Evolutionary conservation across 2,888 invertebrate genomes (phyloP), one percentile per base, ranked within the genome.

Genomic region (Cheilosia grossa): DNA sequence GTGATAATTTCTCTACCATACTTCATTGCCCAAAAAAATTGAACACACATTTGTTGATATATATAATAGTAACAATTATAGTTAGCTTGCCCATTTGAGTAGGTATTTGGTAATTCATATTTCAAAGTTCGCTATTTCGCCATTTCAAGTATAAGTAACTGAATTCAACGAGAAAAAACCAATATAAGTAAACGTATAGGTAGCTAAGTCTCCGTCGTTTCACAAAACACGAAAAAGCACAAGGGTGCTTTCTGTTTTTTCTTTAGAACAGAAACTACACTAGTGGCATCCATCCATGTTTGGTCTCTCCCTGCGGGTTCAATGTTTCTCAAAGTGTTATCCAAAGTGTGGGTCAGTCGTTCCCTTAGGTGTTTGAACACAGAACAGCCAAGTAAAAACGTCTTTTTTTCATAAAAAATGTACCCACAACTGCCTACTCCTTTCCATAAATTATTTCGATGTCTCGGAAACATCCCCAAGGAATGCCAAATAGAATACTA

Each of bases 281-380:
- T 37, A 2, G 6, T 37, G 1, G 42, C 70, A 64, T 67, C 40
- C 49, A 56, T 51, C 30, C 30, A 13, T 6, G 42, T 4, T 33
- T 15, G 9, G 7, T 17, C 13, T 24, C 21, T n/a, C 58, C 47
- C 56, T 51, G 21, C 33, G 27, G 40, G 73, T 73, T 81, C 74
- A 81, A 81, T 56, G 80, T 51, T 74, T 69, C 37, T 24, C 15
- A 67, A 56, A 74, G 80, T 56, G 49, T 27, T 7, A 30, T 19
- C 42, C 37, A 15, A 40, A 54, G 67, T 67, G 27, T 74, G 72
- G 80, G 80, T 74, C 74, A 81, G 74, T 70, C 59, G 74, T 30
- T 49, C 53, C 27, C 66, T 54, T 40, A 51, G 33, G 33, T 47
- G 17, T 51, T 33, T 58, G 0, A 27, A 21, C 21, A 63, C 27